Base-by-base conservation (phyloP, 1,140 invertebrate species). In the Drosophila varians region DNA sequence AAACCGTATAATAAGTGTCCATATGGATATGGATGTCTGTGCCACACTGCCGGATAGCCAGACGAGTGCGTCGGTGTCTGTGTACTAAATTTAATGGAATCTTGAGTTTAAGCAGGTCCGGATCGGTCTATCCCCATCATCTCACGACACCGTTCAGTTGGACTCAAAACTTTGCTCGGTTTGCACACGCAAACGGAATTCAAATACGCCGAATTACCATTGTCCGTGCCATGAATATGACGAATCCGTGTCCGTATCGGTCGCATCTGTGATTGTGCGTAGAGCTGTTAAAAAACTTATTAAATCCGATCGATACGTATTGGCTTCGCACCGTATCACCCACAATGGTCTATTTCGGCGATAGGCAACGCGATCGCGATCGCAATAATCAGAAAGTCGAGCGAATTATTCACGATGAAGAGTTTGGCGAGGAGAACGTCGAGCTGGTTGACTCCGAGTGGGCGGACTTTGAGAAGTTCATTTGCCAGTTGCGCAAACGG, bases 401-500 rank as follows among this genome's bases (percentile, higher is more conserved):
- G 49, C 73, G 88, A 7, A 80, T 90, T 40, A 86, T 89, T 58
- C 88, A 90, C 72, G 90, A 91, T 77, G 90, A 90, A 68, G 90
- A 91, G 62, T 91, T 90, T 74, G 90, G 90, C 48, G 90, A 91
- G 70, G 90, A 91, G 69, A 91, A 91, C 69, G 89, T 91, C 40
- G 90, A 91, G 56, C 49, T 86, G 66, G 89, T 91, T 48, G 90
- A 91, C 66, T 90, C 90, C 18, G 90, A 91, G 60, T 91, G 90
- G 90, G 90, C 90, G n/a, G 90, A 91, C 57, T 91, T 91, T 43
- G 90, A 91, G 66, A 91, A 90, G 73, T 91, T 90, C 51, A 83
- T 91, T 92, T 93, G 79, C 90, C 54, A 93, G 92, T 73, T 92
- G 89, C 74, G 91, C 65, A 60, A 93, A 92, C 72, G 93, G 92